phyloP scores from a whole-genome alignment of 2,888 invertebrate species.

The Chloromyia formosa region DNA sequence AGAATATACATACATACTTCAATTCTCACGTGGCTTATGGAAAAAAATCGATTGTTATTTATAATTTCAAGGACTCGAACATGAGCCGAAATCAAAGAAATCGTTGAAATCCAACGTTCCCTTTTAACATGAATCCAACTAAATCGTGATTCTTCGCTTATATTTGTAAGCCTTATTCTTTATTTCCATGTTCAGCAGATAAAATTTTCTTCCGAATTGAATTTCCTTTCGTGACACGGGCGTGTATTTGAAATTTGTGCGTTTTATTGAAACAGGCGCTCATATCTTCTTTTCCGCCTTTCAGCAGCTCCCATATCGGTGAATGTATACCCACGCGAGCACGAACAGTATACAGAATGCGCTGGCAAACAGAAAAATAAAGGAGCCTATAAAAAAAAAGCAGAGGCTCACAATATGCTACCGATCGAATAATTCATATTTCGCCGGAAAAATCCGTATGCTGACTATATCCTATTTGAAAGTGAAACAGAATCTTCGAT shows the following conservation, averaged over 20 bases:
- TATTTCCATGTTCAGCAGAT: background rate
- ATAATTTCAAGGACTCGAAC: too few relatives aligned
- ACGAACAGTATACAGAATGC: background rate
- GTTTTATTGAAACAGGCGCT: slow-evolving; percentile 17
- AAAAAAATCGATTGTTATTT: too few relatives aligned
- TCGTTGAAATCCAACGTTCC: too few relatives aligned
- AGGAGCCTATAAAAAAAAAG: background rate
- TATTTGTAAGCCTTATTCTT: too few relatives aligned
- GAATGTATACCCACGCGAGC: background rate
- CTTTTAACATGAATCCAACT: too few relatives aligned
- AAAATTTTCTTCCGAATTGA: slow-evolving; percentile 15
- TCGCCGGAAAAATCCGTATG: too few relatives aligned
- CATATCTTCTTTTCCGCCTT: background rate
- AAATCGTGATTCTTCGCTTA: too few relatives aligned
- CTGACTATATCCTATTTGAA: background rate
- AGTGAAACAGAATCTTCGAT: slow-evolving; percentile 22
- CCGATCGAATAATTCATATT: slow-evolving; percentile 10
- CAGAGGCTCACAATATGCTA: slow-evolving; percentile 9
- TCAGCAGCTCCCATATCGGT: background rate
- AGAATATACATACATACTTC: too few relatives aligned
- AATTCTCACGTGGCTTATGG: too few relatives aligned
- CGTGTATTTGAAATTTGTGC: background rate
- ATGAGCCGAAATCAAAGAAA: too few relatives aligned
- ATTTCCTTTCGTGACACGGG: background rate
- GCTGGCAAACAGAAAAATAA: background rate